A percentile compares a stretch with the other conserved stretches of the same genome.
Conservation (phyloP, 2,113 vertebrate genomes). For the Syngnathus floridae region DNA sequence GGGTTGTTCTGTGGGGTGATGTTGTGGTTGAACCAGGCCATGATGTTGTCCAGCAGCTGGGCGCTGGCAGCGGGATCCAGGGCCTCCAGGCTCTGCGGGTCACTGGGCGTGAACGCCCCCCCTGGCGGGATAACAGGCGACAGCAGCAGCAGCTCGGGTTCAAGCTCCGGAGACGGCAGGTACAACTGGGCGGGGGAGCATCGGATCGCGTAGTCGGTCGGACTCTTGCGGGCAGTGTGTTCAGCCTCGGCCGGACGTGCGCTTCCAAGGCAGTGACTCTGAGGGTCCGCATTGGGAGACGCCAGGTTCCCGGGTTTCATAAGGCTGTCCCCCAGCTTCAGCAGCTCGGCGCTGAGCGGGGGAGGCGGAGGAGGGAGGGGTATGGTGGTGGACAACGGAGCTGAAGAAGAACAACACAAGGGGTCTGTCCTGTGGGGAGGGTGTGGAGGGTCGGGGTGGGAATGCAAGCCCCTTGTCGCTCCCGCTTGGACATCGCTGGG, state of each 20-base stretch:
- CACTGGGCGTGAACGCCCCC: slow-evolving; percentile 62
- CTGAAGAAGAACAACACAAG: slow-evolving; percentile 30
- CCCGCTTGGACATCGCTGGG: slow-evolving; percentile 34
- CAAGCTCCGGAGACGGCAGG: slow-evolving; percentile 60
- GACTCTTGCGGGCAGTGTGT: slow-evolving; percentile 27
- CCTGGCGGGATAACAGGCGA: slow-evolving; percentile 62
- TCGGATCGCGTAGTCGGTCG: not conserved
- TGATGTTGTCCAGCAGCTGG: slow-evolving; percentile 70
- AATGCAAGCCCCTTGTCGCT: slow-evolving; percentile 45
- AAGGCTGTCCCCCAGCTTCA: slow-evolving; percentile 85
- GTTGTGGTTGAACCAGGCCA: slow-evolving; percentile 70
- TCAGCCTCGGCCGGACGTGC: slow-evolving; percentile 41
- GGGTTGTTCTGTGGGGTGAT: slow-evolving; percentile 68
- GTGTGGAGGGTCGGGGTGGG: slow-evolving; percentile 46
- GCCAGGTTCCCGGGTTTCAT: slow-evolving; percentile 79
- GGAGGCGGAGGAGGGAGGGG: slow-evolving; percentile 70
- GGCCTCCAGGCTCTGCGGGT: slow-evolving; percentile 63
- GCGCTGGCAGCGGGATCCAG: slow-evolving; percentile 62
- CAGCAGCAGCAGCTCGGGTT: slow-evolving; percentile 55
- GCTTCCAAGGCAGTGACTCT: slow-evolving; percentile 33
- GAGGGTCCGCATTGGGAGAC: slow-evolving; percentile 42
- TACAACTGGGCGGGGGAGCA: slow-evolving; percentile 55
- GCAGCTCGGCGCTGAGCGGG: slow-evolving; percentile 81
- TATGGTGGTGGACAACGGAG: slow-evolving; percentile 64
- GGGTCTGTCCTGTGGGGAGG: slow-evolving; percentile 78